Evolutionary conservation across 2,888 invertebrate genomes (phyloP).

Genomic region (Tuberolachnus salignus): DNA sequence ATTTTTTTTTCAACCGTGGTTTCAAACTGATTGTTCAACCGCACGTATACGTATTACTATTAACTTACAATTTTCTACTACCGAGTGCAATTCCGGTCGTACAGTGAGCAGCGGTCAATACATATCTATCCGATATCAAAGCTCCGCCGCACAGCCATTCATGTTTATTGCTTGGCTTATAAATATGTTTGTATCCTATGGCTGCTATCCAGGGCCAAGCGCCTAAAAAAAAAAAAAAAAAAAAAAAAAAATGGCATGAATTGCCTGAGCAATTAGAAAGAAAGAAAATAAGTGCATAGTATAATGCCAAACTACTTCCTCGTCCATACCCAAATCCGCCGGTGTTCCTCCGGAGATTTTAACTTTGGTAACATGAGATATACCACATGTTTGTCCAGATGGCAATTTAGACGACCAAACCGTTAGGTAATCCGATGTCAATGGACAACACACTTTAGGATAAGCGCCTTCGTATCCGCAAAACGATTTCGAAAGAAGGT

Average conservation of each 20-base stretch:
- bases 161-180: conserved; percentile 49
- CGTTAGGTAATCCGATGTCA: neutral
- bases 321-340: conserved; percentile 31
- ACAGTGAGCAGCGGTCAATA: conserved; percentile 65
- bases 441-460: conserved; percentile 73
- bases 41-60: too few species aligned
- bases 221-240: conserved; percentile 64
- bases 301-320: neutral
- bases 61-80: conserved; percentile 67
- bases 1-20: too few species aligned
- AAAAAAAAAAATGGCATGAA: neutral
- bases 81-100: conserved; percentile 62
- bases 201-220: conserved; percentile 83
- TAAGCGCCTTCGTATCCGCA: conserved; percentile 71
- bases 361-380: neutral
- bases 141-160: conserved; percentile 64
- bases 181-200: conserved; percentile 67
- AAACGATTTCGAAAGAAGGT: conserved; percentile 69
- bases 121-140: conserved; percentile 63
- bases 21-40: too few species aligned
- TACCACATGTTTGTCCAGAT: conserved; percentile 10
- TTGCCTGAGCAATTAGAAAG: neutral
- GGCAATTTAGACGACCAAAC: conserved; percentile 25
- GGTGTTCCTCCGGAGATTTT: conserved; percentile 53
- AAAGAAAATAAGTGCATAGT: too few species aligned